These are phyloP conservation scores for Seriola rivoliana DNA, from an alignment of 2,113 vertebrate species.

Conservation along the genomic window DNA sequence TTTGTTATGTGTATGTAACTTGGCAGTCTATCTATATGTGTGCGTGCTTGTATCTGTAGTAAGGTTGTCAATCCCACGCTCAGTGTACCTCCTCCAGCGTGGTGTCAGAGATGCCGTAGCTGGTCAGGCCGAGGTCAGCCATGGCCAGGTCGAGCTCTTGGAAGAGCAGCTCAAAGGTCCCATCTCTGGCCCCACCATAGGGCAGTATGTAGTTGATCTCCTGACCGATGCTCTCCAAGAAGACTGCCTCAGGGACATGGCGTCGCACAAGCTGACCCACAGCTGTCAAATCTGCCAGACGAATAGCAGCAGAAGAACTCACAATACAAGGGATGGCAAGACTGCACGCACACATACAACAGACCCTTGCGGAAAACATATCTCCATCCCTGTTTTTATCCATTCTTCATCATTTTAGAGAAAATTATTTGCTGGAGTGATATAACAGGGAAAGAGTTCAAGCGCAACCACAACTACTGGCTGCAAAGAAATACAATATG, in stretches of 20 bases:
- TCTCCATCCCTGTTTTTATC: neutral
- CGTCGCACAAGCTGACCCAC: constrained; percentile 76
- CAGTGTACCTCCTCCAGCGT: constrained; percentile 93
- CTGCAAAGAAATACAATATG: constrained; percentile 8
- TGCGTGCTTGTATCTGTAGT: neutral
- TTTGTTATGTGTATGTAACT: neutral
- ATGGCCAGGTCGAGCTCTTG: constrained; percentile 92
- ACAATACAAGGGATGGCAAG: neutral
- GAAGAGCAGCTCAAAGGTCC: constrained; percentile 94
- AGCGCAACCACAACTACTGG: neutral
- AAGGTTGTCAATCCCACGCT: constrained; percentile 27
- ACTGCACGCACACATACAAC: neutral
- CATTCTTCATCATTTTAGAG: neutral
- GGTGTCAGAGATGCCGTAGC: constrained; percentile 97
- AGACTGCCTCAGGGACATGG: constrained; percentile 89
- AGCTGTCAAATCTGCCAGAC: constrained; percentile 65
- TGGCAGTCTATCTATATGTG: neutral
- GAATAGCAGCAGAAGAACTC: constrained; percentile 8
- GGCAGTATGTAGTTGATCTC: constrained; percentile 96
- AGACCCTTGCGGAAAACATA: neutral
- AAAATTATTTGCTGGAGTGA: constrained; percentile 1
- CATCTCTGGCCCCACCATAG: constrained; percentile 91
- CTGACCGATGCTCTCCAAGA: constrained; percentile 95
- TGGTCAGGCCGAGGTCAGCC: constrained; percentile 91
- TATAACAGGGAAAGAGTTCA: neutral